Evolutionary conservation across 2,113 vertebrate genomes (phyloP).

Genomic region (Pseudorectes ferrugineus): DNA sequence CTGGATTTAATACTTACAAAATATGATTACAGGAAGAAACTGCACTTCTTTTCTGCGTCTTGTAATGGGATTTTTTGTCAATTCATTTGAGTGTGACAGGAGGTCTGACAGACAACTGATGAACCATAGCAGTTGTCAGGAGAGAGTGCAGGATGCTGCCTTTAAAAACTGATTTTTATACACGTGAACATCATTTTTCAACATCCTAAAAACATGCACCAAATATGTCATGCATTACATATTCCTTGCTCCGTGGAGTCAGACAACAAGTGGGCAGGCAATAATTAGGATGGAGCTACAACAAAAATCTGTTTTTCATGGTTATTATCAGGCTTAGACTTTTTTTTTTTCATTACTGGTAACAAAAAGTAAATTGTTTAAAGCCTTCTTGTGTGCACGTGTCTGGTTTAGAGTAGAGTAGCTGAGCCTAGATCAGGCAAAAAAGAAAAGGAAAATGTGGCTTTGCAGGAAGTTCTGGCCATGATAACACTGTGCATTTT

Average conservation of each 20-base stretch:
- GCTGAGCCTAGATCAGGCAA: not conserved
- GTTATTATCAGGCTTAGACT: not conserved
- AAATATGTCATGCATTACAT: not conserved
- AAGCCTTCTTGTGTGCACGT: rapidly evolving
- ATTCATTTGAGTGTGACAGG: not conserved
- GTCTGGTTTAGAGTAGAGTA: not conserved
- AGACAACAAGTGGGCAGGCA: not conserved
- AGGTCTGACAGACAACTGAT: not conserved
- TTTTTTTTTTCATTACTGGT: not conserved
- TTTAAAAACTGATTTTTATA: not conserved
- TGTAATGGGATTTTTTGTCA: not conserved
- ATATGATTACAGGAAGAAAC: not conserved
- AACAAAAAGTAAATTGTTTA: not conserved
- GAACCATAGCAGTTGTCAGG: not conserved
- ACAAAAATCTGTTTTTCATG: not conserved
- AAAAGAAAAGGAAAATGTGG: rapidly evolving
- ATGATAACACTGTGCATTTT: not conserved
- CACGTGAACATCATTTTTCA: not conserved
- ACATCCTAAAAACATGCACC: not conserved
- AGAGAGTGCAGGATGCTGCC: not conserved
- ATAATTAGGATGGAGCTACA: not conserved
- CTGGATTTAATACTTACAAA: not conserved
- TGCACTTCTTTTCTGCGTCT: not conserved
- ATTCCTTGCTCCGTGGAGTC: not conserved
- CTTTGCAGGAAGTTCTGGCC: not conserved